Evolutionary conservation across 1,140 invertebrate species (phyloP), one percentile per base, ranked within the genome.

Genomic region (Macrobrachium rosenbergii): DNA sequence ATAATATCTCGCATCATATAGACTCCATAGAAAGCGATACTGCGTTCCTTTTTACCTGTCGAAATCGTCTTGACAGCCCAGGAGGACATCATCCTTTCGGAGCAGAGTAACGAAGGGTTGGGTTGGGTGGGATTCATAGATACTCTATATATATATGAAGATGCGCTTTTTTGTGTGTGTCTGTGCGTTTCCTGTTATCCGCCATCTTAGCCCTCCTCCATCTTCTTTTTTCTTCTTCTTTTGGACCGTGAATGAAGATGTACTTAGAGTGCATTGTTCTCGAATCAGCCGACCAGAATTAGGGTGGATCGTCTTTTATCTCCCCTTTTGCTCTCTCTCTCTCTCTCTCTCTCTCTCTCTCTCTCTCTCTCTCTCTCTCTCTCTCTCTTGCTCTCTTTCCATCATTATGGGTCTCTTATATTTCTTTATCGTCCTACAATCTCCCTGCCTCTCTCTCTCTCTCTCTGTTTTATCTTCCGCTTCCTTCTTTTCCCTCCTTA

Each of bases 161-260:
- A 37, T 37, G 28, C 28, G 28, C 1, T 1, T 37, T 37, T 37
- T 37, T 37, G 28, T 37, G 28, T 37, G 28, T 37, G 28, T 37
- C 28, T 37, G 28, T 37, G 28, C 28, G 28, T 37, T 37, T 37
- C 28, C 28, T 37, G 28, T 37, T 37, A 37, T 37, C 28, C 28
- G 28, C 28, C 28, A 37, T 37, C 28, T 37, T 37, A 37, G 28
- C 28, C 10, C 73, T 10, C 72, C 23, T 75, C n/a, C 72, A 17
- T 28, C 23, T 37, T 75, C 19, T 28, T 75, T 75, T 75, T n/a
- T 28, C 8, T 75, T 28, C 72, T 75, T 12, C 67, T n/a, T 72
- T 21, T 72, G 21, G 10, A 23, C 67, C 67, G 11, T 72, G 21
- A 11, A 11, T 72, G 21, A 21, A 21, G n/a, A 72, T 72, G 37